These are phyloP conservation scores for Bellardia pandia DNA, from an alignment of 2,888 invertebrate genomes.

Conservation along the genomic window DNA sequence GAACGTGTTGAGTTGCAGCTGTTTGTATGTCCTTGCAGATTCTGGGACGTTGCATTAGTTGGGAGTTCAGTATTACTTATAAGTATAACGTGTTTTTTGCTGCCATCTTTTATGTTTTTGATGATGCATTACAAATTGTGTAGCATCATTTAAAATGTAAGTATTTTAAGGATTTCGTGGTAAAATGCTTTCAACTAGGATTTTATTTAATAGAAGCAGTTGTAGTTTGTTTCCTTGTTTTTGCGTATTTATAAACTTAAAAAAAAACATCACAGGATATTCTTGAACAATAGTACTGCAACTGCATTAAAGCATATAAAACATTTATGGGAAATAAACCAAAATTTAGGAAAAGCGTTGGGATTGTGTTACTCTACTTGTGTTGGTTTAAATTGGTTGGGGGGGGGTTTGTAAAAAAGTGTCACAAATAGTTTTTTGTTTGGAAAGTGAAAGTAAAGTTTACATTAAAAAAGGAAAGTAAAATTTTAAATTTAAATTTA, in stretches of 20 bases:
- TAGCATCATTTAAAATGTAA: slow-evolving; percentile 61
- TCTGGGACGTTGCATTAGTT: slow-evolving; percentile 13
- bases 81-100: not conserved
- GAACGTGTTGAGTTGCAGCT: slow-evolving; percentile 10
- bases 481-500: too few species aligned
- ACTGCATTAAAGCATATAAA: not conserved
- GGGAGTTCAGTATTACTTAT: not conserved
- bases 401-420: not conserved
- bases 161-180: slow-evolving; percentile 61
- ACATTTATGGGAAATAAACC: slow-evolving; percentile 28
- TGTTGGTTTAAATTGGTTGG: not conserved
- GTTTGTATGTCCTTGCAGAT: not conserved
- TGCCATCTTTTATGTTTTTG: slow-evolving; percentile 1
- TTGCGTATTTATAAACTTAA: not conserved
- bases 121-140: slow-evolving; percentile 46
- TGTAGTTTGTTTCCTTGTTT: slow-evolving; percentile 1
- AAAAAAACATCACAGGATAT: not conserved
- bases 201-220: slow-evolving; percentile 23
- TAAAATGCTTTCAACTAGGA: slow-evolving; percentile 64
- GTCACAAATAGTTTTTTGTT: not conserved
- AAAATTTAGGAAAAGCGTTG: not conserved
- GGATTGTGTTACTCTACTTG: not conserved
- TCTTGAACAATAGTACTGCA: not conserved
- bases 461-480: too few species aligned
- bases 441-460: slow-evolving; percentile 3